Evolutionary conservation across 1,140 invertebrate species (phyloP), one percentile per base, ranked within the genome.

Genomic region (Leptinotarsa defecta): DNA sequence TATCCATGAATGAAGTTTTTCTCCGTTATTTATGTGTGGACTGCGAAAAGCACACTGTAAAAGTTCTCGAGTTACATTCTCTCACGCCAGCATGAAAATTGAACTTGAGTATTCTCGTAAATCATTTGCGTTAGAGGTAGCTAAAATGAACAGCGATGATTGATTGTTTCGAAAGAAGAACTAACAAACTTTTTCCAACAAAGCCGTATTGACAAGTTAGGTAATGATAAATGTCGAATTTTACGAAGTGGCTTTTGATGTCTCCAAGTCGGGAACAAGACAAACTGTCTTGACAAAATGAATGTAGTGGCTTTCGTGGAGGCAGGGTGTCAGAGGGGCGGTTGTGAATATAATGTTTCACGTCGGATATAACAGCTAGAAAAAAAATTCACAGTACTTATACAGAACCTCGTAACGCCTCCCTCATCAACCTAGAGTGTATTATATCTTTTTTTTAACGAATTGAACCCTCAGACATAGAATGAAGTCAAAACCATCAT

Each of bases 161-260:
- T 57, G 52, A 57, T 57, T 57, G 52, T 57, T 19, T 57, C 17
- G 52, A 57, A 57, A 57, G 52, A 57, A 57, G 52, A 57, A 57
- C 52, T 57, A 57, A 57, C 52, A 57, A 57, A 57, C 52, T 57
- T 57, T 57, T 57, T 57, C n/a, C 52, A 57, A 57, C 52, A 57
- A 57, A 57, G n/a, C 52, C 52, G 15, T 57, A 57, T 57, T 57
- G 52, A 17, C 52, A 57, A 57, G 52, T 57, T 57, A 57, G 52
- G 52, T 57, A 57, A 57, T 57, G 52, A 57, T 57, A n/a, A 19
- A 57, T 57, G n/a, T 57, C 52, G 52, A 57, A 17, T 57, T 57
- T 57, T 19, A 15, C n/a, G 52, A 57, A 57, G 52, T 57, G 52
- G 52, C n/a, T 57, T 57, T 19, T 57, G 52, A 57, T 57, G 52